Percentiles rank a stretch among this genome's conserved stretches.
Conservation (phyloP, 1,140 invertebrate genomes). For the Drosophila sp. region DNA sequence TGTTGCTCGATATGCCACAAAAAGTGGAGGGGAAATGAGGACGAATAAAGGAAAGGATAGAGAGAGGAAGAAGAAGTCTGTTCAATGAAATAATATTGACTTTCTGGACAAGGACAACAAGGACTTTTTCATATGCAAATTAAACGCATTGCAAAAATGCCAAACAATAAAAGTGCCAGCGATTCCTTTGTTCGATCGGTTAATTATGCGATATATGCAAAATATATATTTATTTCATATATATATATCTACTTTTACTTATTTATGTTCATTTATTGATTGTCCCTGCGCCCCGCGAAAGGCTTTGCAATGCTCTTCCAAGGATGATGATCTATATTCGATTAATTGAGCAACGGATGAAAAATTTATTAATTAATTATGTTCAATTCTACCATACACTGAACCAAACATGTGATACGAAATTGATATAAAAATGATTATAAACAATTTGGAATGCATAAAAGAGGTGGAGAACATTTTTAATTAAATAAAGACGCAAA, state of each 20-base stretch:
- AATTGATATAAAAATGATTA: too few relatives aligned
- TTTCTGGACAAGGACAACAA: slow-evolving; percentile 51
- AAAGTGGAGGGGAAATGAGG: too few relatives aligned
- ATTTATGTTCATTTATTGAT: not conserved
- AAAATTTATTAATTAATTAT: too few relatives aligned
- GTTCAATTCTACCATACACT: too few relatives aligned
- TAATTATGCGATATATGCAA: slow-evolving; percentile 45
- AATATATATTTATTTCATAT: not conserved
- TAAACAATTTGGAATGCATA: too few relatives aligned
- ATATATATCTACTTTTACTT: not conserved
- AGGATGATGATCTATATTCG: too few relatives aligned
- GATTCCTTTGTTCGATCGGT: slow-evolving; percentile 29
- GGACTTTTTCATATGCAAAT: slow-evolving; percentile 33
- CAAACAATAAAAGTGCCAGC: slow-evolving; percentile 22
- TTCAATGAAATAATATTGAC: slow-evolving; percentile 70
- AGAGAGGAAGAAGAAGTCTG: slow-evolving; percentile 13
- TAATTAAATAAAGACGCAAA: too few relatives aligned
- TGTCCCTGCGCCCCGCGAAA: not conserved
- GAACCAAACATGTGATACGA: too few relatives aligned
- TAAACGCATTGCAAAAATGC: slow-evolving; percentile 23
- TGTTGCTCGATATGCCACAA: slow-evolving; percentile 28
- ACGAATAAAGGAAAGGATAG: not conserved
- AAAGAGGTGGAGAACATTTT: too few relatives aligned
- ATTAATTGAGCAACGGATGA: too few relatives aligned
- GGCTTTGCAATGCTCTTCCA: too few relatives aligned